Conservation (phyloP, 2,888 invertebrate species). For the Hedychridium roseum region DNA sequence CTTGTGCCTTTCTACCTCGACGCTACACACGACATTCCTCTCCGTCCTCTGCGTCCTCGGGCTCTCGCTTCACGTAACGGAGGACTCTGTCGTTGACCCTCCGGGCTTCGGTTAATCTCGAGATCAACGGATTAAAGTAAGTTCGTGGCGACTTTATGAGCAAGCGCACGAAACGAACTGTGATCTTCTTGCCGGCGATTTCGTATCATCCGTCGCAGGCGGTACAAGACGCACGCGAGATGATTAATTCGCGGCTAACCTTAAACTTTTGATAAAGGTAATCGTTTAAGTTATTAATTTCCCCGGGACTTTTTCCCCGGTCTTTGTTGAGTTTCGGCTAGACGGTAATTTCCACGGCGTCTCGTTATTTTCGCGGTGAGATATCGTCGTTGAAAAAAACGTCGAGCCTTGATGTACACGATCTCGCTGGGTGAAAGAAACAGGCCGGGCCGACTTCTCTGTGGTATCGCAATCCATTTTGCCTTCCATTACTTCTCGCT, state of each 20-base stretch:
- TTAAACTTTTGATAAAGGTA: background rate
- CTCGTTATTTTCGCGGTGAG: background rate
- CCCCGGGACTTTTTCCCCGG: background rate
- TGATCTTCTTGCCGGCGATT: too few species aligned
- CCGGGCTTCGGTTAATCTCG: slow-evolving; percentile 33
- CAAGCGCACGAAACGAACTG: slow-evolving; percentile 8
- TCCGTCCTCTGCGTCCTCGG: slow-evolving; percentile 32
- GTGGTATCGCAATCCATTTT: slow-evolving; percentile 2
- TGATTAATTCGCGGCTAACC: slow-evolving; percentile 4
- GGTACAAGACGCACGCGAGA: slow-evolving; percentile 7
- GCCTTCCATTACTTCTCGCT: background rate
- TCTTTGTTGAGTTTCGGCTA: too few species aligned
- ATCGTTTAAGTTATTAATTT: background rate
- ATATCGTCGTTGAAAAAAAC: background rate
- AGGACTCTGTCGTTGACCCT: slow-evolving; percentile 29
- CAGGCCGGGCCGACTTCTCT: background rate
- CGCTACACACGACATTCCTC: too few species aligned
- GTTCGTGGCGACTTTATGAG: slow-evolving; percentile 19
- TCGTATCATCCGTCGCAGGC: slow-evolving; percentile 12
- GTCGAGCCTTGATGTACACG: background rate
- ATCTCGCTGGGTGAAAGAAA: background rate
- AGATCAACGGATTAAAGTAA: slow-evolving; percentile 35
- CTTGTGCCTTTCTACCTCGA: too few species aligned
- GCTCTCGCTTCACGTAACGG: slow-evolving; percentile 21
- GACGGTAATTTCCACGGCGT: too few species aligned